Evolutionary conservation across 2,113 vertebrate species (phyloP).

Genomic region (Calonectris borealis): DNA sequence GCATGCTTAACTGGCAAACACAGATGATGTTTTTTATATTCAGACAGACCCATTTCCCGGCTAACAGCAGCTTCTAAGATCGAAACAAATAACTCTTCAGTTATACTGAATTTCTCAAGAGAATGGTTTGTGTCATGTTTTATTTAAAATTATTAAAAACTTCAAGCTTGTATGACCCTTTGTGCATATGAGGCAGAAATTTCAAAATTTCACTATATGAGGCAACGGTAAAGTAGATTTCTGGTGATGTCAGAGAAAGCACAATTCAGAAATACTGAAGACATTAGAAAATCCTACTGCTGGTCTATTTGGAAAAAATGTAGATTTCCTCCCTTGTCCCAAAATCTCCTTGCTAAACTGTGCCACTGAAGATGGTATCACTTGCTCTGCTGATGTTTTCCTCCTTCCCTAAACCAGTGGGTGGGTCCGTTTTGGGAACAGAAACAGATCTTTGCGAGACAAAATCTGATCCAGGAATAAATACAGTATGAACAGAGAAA

Average conservation of each 20-base stretch:
- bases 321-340: background rate
- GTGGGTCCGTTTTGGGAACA: background rate
- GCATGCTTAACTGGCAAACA: background rate
- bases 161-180: background rate
- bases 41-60: background rate
- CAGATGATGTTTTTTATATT: background rate
- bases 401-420: background rate
- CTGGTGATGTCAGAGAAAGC: background rate
- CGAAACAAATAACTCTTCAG: background rate
- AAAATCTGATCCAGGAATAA: background rate
- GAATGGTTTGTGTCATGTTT: accelerated
- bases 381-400: background rate
- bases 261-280: background rate
- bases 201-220: background rate
- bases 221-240: background rate
- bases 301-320: background rate
- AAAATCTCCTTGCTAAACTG: background rate
- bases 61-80: background rate
- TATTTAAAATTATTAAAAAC: background rate
- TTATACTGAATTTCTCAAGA: background rate
- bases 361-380: background rate
- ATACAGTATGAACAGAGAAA: background rate
- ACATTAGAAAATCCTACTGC: background rate
- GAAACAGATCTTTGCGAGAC: background rate
- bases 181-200: background rate